Conservation (phyloP, 2,113 vertebrate genomes). For the Erythrocercus mccallii region DNA sequence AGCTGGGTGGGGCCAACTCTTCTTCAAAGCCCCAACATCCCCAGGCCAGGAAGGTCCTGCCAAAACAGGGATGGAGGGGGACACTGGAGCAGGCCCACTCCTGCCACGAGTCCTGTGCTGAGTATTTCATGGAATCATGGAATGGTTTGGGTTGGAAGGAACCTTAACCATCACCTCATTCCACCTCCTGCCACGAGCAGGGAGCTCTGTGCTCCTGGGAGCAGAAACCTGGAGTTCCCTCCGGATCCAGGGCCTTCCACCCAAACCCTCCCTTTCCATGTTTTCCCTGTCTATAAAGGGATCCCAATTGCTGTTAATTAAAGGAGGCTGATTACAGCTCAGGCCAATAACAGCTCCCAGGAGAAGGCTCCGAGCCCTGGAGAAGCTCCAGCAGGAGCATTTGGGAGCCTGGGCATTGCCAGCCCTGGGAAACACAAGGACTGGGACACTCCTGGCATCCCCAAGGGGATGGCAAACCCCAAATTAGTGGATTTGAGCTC, state of each 20-base stretch:
- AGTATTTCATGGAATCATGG: background rate
- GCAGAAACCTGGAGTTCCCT: background rate
- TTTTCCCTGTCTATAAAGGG: background rate
- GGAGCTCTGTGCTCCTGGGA: background rate
- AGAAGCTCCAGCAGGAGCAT: background rate
- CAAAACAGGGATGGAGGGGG: background rate
- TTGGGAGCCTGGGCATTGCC: background rate
- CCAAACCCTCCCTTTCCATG: background rate
- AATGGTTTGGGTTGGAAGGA: background rate
- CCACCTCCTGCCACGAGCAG: background rate
- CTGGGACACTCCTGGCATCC: background rate
- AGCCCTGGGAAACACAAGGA: background rate
- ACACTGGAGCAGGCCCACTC: fast-evolving
- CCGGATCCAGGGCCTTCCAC: background rate
- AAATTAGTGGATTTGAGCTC: background rate
- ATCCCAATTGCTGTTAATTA: background rate
- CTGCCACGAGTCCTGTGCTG: fast-evolving
- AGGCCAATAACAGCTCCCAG: background rate
- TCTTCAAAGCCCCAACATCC: background rate
- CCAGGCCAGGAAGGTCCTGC: background rate
- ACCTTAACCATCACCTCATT: background rate
- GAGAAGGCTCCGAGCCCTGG: background rate
- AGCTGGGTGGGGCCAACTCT: background rate
- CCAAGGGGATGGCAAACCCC: background rate
- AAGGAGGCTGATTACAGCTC: background rate